Evolutionary conservation across 2,113 vertebrate genomes (phyloP).

Genomic region (Carassius auratus): DNA sequence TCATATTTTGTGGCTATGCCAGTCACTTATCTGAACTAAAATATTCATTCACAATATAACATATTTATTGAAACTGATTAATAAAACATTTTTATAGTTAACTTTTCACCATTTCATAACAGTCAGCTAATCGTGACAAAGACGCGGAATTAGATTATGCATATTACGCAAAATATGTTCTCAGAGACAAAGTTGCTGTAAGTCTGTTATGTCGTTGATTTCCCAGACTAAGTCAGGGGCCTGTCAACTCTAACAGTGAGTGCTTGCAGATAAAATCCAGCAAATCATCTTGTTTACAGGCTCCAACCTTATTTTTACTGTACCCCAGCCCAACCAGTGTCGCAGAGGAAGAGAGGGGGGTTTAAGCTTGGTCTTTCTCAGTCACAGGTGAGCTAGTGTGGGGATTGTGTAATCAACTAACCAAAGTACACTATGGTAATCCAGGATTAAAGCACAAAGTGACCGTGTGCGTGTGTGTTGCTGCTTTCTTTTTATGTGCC

Average conservation of each 20-base stretch:
- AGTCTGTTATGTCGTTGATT: background rate
- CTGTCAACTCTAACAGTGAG: background rate
- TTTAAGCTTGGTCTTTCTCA: constrained; percentile 40
- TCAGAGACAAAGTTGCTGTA: background rate
- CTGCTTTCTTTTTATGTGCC: constrained; percentile 31
- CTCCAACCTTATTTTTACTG: constrained; percentile 53
- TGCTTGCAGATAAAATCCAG: constrained; percentile 13
- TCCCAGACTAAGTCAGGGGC: constrained; percentile 10
- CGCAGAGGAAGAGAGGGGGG: background rate
- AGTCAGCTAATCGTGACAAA: background rate
- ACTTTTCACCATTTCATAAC: no score
- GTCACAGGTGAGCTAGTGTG: constrained; percentile 39
- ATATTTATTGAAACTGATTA: no score
- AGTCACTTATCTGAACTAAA: background rate
- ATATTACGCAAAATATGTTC: background rate
- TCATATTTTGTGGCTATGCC: background rate
- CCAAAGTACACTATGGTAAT: constrained; percentile 52
- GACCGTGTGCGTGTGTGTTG: constrained; percentile 46
- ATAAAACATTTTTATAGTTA: no score
- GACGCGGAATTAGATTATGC: background rate
- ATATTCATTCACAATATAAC: no score
- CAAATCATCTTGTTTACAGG: background rate
- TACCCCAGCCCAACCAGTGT: constrained; percentile 29
- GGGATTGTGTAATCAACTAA: constrained; percentile 42
- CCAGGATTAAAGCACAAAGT: constrained; percentile 44